A percentile compares a stretch with the other conserved stretches of the same genome.
Evolutionary conservation across 2,797 vertebrate species (phyloP).

Genomic region (Enteromius unitaeniatus): DNA sequence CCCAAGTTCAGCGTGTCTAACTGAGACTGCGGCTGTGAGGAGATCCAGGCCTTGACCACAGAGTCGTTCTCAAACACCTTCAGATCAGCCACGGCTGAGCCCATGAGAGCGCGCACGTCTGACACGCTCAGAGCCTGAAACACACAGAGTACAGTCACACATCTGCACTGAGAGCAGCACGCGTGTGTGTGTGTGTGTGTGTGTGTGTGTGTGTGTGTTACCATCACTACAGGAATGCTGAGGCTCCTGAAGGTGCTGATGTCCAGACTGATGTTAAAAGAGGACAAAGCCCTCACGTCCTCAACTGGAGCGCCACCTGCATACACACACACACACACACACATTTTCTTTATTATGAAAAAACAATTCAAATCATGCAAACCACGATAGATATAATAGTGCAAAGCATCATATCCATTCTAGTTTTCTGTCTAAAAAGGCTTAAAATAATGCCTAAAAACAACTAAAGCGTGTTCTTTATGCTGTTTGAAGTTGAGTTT

Average conservation of each 20-base stretch:
- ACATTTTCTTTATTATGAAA: not conserved
- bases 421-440: not conserved
- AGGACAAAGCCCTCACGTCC: conserved; percentile 63
- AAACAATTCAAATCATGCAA: not conserved
- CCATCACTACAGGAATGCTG: conserved; percentile 59
- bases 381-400: not conserved
- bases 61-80: conserved; percentile 71
- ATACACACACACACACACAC: not conserved
- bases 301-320: conserved; percentile 67
- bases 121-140: conserved; percentile 66
- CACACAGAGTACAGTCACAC: not conserved
- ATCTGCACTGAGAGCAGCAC: too few relatives aligned
- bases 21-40: conserved; percentile 61
- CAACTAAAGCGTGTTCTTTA: not conserved
- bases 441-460: not conserved
- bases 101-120: conserved; percentile 65
- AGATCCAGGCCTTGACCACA: conserved; percentile 64
- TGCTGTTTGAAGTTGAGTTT: not conserved
- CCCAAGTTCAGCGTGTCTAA: conserved; percentile 62
- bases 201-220: conserved; percentile 42
- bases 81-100: conserved; percentile 59
- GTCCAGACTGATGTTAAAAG: conserved; percentile 68
- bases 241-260: conserved; percentile 65
- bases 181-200: not conserved
- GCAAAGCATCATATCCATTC: not conserved